Evolutionary conservation across 2,797 vertebrate species (phyloP), one percentile per base, ranked within the genome.

Genomic region (Smutsia temminckii): DNA sequence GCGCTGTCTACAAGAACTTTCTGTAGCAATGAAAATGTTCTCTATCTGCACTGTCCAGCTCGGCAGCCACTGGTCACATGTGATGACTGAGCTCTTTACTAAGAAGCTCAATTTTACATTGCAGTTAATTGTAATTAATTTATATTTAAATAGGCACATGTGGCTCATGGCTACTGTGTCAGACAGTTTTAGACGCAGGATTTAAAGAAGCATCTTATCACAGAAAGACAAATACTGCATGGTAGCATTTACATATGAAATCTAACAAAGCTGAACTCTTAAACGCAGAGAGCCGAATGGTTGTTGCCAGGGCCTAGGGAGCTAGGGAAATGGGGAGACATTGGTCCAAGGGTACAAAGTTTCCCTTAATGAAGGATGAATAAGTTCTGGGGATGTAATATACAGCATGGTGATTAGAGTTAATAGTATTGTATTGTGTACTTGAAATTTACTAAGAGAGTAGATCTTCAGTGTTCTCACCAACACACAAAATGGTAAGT

Each of bases 71-170:
- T 12, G 13, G 78, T 63, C 11, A 18, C 7, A 0, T 61, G 13
- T 68, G 68, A 29, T 66, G 72, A 3, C 27, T 17, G 20, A 25
- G n/a, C 4, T 11, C 17, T 88, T 91, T 51, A 51, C 32, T 20
- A 23, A 88, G 42, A 93, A 80, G 61, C 51, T 89, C 29, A 78
- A 85, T 59, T 89, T 75, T 53, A 79, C 34, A 40, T 86, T 51
- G 66, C 16, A 59, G 63, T 55, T 85, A 23, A 81, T 77, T 59
- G 80, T 34, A 64, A 64, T 61, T 40, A 25, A 9, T 25, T 51
- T 85, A 80, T 77, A 37, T 57, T 66, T 42, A 75, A 68, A 61
- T 37, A 93, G 68, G 17, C 14, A 37, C 40, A 25, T n/a, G 46
- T 37, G n/a, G 59, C 78, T 37, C n/a, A 20, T 25, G 21, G 12